Base-by-base conservation (phyloP, 2,113 vertebrate genomes). In the Physeter macrocephalus region DNA sequence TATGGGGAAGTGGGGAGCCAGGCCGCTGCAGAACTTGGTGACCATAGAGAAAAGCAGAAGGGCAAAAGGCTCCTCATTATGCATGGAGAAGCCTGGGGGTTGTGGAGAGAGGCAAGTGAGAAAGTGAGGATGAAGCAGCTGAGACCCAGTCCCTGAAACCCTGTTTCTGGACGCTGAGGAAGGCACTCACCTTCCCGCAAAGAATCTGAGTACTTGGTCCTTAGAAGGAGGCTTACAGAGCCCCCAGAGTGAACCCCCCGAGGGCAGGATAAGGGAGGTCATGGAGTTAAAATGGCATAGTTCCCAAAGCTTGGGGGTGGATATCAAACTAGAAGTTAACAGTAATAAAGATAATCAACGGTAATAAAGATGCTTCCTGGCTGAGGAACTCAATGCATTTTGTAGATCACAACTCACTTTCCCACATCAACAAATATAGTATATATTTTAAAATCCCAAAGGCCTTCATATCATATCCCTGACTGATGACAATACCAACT, bases 21-120 rank as follows among this genome's bases (percentile, higher is more conserved):
- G 99, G 97, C 99, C 99, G 8, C 99, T 99, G 99, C 99, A 99
- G 99, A 99, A 99, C 97, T 99, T 99, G 98, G 99, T 99, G 85
- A 99, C 99, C 99, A 99, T 99, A 0, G 99, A 99, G 98, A 99
- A 99, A 69, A 99, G 99, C 92, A 99, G 98, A 84, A 99, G 99
- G 49, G 99, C 99, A 72, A 99, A 99, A 0, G 99, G 99, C 96
- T 99, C 99, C 31, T 99, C 99, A 0, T 99, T 98, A 97, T 99
- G 99, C 83, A 99, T 97, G 0, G 99, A 99, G 52, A 99, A 99
- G 94, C 99, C 99, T 99, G 96, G 81, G 0, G 66, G 86, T 20
- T 34, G 41, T 20, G 64, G 69, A 93, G 78, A 90, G 57, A 97
- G 84, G 41, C 43, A 71, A 62, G n/a, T 34, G 41, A 81, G 69